Evolutionary conservation across 2,888 invertebrate genomes (phyloP).

Genomic region (Proisotoma minuta): DNA sequence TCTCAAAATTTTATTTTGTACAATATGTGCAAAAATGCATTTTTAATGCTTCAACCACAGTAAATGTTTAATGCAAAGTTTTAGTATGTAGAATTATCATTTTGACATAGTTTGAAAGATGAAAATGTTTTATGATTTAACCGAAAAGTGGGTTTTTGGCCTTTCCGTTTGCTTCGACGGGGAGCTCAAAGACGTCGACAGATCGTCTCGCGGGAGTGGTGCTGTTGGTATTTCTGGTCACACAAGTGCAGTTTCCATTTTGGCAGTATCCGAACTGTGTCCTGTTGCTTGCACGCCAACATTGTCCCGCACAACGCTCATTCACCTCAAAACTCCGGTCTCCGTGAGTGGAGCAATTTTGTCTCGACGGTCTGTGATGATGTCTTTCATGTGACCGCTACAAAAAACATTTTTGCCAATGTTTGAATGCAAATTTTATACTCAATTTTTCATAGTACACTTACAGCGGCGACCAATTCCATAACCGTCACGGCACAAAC

Average conservation of each 20-base stretch:
- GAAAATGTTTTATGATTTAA: no score
- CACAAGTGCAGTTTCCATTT: neutral
- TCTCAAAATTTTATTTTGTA: no score
- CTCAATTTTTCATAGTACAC: neutral
- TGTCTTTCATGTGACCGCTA: neutral
- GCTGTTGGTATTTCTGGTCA: neutral
- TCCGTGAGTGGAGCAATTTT: neutral
- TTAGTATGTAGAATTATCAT: no score
- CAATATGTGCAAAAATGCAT: no score
- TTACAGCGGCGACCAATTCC: neutral
- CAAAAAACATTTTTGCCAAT: neutral
- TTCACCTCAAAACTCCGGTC: neutral
- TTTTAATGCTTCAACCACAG: no score
- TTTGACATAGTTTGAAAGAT: no score
- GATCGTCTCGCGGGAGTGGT: neutral
- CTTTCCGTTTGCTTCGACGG: neutral
- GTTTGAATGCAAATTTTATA: neutral
- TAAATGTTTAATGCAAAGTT: no score
- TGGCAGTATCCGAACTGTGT: slow-evolving; percentile 2
- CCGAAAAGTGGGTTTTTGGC: neutral
- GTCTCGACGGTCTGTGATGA: neutral
- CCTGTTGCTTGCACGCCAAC: neutral
- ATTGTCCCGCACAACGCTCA: neutral
- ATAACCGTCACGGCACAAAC: neutral
- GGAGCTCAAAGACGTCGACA: neutral